Evolutionary conservation across 2,113 vertebrate species (phyloP), one percentile per base, ranked within the genome.

Genomic region (Pelodiscus sinensis): DNA sequence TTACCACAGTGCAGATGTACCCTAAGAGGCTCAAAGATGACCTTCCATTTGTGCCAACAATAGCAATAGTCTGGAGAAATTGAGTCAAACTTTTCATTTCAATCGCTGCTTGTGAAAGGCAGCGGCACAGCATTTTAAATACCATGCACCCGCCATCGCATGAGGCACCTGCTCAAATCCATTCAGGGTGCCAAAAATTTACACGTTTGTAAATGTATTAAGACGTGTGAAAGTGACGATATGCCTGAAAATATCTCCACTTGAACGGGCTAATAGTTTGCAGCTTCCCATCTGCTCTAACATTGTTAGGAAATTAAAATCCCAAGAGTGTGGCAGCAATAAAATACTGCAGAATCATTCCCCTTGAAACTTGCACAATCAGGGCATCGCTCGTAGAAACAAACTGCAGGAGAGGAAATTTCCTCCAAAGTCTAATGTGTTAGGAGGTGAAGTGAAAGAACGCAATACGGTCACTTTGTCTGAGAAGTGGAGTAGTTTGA

Each of bases 201-300:
- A 95, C 94, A 92, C 96, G 92, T 94, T 92, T 93, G 95, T 95
- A 96, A 95, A 96, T 95, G 95, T 94, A 93, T 82, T 86, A 95
- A 92, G 91, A 95, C 82, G 96, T 96, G 96, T 88, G 95, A 96
- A 97, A 97, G 92, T 93, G 95, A 97, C 96, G 90, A 96, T 89
- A 96, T 96, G 95, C 96, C 95, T 96, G 94, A 96, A 96, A 97
- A 96, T 96, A 97, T 95, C 95, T 96, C 94, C 93, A 92, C 90
- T 81, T 89, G 88, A 96, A 95, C 81, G 65, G 94, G 95, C 96
- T 96, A 95, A 87, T 82, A 91, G 90, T 96, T 96, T 95, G 96
- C 90, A 87, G 58, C 94, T 96, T 93, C 88, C 96, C 94, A 96
- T 95, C 96, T 97, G 96, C 89, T 96, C 92, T 93, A 95, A 94